Evolutionary conservation across 2,113 vertebrate genomes (phyloP).

Genomic region (Astur gentilis): DNA sequence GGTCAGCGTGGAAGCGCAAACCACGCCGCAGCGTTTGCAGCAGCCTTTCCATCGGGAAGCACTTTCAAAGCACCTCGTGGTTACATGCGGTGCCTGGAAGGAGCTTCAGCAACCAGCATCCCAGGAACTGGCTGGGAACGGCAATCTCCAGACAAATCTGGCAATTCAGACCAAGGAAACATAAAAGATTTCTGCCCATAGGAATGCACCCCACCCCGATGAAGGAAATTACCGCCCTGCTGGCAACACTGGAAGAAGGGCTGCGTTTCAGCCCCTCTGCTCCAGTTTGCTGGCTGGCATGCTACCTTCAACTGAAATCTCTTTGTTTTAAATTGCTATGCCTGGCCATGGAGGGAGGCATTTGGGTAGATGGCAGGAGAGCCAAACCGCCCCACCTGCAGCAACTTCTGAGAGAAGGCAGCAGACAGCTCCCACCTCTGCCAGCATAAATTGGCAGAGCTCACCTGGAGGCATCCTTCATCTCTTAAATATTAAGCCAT

Average conservation of each 20-base stretch:
- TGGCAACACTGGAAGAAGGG: background rate
- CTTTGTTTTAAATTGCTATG: background rate
- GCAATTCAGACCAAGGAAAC: conserved; percentile 19
- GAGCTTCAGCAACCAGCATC: background rate
- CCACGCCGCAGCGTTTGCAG: background rate
- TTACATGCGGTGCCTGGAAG: background rate
- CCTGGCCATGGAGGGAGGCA: background rate
- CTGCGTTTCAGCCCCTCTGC: background rate
- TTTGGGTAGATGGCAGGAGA: background rate
- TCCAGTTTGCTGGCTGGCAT: background rate
- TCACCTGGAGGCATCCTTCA: background rate
- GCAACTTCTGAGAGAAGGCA: background rate
- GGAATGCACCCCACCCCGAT: background rate
- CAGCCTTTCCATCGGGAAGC: background rate
- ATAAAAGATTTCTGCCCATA: background rate
- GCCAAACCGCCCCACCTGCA: conserved; percentile 22
- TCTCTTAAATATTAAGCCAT: background rate
- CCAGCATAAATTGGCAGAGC: background rate
- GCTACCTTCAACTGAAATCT: background rate
- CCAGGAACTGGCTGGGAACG: background rate
- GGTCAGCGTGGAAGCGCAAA: background rate
- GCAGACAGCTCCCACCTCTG: background rate
- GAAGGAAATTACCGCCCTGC: conserved; percentile 32
- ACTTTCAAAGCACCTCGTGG: background rate
- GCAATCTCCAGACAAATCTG: conserved; percentile 27